Evolutionary conservation across 2,888 invertebrate genomes (phyloP).

Genomic region (Chironomus riparius): DNA sequence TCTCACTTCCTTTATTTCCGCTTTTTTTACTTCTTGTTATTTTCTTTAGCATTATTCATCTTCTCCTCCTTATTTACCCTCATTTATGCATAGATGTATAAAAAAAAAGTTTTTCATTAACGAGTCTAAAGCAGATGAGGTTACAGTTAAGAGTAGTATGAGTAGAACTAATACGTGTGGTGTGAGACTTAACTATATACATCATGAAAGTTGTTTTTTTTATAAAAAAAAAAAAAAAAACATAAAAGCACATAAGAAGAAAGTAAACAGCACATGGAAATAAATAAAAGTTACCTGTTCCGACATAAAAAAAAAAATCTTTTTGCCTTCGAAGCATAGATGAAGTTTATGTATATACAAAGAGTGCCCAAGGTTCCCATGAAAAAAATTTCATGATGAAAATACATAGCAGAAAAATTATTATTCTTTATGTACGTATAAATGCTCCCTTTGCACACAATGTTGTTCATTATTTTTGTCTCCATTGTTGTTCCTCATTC

Average conservation of each 20-base stretch:
- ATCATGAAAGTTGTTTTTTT: neutral
- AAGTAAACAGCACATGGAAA: neutral
- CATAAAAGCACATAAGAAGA: neutral
- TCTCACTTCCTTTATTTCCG: neutral
- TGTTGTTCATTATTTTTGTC: neutral
- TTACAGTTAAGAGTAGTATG: neutral
- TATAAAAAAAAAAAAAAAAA: neutral
- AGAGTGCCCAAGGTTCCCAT: neutral
- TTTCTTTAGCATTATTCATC: neutral
- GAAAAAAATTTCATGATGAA: neutral
- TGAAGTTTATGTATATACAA: neutral
- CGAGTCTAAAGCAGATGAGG: neutral
- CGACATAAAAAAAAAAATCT: neutral
- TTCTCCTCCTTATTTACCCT: neutral
- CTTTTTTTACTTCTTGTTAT: neutral
- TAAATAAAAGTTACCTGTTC: neutral
- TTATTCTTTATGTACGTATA: neutral
- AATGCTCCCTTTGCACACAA: conserved; percentile 2
- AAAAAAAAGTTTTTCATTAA: conserved; percentile 1
- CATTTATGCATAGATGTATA: neutral
- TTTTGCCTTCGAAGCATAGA: neutral
- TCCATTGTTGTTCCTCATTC: neutral
- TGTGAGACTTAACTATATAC: too few species aligned
- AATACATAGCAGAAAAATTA: neutral
- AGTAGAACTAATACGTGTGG: neutral